Base-by-base conservation (phyloP, 2,888 invertebrate genomes). In the Octodonta nipae region DNA sequence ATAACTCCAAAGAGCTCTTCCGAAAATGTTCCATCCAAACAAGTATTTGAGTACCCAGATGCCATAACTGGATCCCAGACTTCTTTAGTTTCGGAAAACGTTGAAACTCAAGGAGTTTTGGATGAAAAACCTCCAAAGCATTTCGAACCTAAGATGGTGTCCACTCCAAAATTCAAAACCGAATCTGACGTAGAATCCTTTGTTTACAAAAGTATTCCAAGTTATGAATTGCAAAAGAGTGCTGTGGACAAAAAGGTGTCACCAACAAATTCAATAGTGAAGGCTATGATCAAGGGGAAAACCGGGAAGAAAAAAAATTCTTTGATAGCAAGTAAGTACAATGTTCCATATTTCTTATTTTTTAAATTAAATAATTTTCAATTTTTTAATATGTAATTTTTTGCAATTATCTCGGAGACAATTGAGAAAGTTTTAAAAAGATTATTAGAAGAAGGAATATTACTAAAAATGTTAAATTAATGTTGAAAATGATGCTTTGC, bases 261-360 rank as follows among this genome's bases (percentile, higher is more conserved):
- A 1, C 68, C 71, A 0, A 61, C 54, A 28, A 64, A 66, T 37
- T 64, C 67, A 27, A 65, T 66, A 15, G 67, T 67, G 2, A 54
- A 71, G n/a, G 69, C 67, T 12, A 67, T 73, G 41, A 70, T 73
- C 48, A 68, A 69, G 14, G 65, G 66, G 37, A 75, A 77, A 52
- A 70, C 68, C 38, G 71, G 71, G n/a, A 58, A 71, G 24, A 78
- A 79, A 52, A 79, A 78, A 52, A 82, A 79, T 52, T 75, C 75
- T 13, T 34, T 52, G 10, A 66, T 82, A 16, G 76, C 79, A 22
- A 83, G 79, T 80, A 53, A 72, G 76, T 69, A 36, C 3, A n/a
- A n/a, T n/a, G n/a, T n/a, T n/a, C n/a, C n/a, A n/a, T n/a, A n/a
- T n/a, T n/a, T n/a, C n/a, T n/a, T n/a, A n/a, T n/a, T n/a, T n/a